Conservation (phyloP, 2,888 invertebrate genomes). For the Allacma fusca region DNA sequence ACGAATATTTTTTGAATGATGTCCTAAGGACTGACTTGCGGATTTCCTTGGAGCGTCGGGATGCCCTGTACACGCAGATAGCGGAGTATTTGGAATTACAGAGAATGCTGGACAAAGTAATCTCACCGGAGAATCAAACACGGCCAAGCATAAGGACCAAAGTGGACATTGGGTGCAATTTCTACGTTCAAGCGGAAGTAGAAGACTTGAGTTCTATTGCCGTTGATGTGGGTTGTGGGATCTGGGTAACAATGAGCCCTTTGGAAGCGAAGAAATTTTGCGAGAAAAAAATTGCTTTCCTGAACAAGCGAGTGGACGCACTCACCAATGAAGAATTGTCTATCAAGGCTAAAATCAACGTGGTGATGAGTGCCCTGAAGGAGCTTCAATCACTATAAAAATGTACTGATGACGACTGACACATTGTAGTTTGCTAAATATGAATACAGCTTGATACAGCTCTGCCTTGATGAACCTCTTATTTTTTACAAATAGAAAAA, state of each 20-base stretch:
- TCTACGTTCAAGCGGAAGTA: slow-evolving; percentile 81
- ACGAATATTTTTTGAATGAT: slow-evolving; percentile 81
- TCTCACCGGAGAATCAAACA: not conserved
- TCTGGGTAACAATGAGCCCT: slow-evolving; percentile 76
- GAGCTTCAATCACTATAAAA: slow-evolving; percentile 67
- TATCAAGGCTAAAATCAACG: slow-evolving; percentile 80
- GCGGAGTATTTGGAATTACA: slow-evolving; percentile 78
- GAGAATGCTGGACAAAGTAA: slow-evolving; percentile 72
- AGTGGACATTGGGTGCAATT: slow-evolving; percentile 84
- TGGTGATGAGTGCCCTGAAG: slow-evolving; percentile 75
- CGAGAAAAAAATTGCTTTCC: slow-evolving; percentile 73
- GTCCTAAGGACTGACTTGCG: slow-evolving; percentile 77
- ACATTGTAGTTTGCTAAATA: not conserved
- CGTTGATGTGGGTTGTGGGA: slow-evolving; percentile 78
- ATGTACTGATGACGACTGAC: not conserved
- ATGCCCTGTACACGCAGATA: slow-evolving; percentile 73
- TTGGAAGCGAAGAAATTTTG: slow-evolving; percentile 77
- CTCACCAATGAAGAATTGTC: slow-evolving; percentile 74
- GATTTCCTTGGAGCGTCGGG: slow-evolving; percentile 68
- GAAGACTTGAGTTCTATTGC: slow-evolving; percentile 73
- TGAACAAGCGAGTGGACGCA: slow-evolving; percentile 72
- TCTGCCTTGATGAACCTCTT: no score
- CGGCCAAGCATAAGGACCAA: slow-evolving; percentile 63
- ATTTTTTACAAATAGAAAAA: no score
- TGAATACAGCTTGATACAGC: no score